Evolutionary conservation across 2,888 invertebrate species (phyloP).

Genomic region (Papilio demoleus): DNA sequence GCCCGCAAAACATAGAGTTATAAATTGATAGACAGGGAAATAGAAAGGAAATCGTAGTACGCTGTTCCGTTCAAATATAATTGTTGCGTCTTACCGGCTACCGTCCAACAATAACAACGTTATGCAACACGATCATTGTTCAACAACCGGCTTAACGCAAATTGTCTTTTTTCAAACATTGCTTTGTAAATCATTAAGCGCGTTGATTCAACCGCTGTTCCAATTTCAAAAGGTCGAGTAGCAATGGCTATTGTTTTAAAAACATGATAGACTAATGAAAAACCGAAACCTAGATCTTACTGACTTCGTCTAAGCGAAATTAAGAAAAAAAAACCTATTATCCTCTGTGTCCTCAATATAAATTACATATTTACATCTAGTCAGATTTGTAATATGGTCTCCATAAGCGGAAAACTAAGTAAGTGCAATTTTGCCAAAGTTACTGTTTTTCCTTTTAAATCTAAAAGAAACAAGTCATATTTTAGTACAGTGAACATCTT

Average conservation of each 20-base stretch:
- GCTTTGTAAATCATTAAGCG: slow-evolving; percentile 9
- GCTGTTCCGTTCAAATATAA: slow-evolving; percentile 26
- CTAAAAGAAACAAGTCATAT: too few species aligned
- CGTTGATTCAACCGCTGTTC: slow-evolving; percentile 25
- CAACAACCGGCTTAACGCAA: slow-evolving; percentile 28
- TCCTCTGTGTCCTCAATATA: too few species aligned
- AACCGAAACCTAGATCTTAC: background rate
- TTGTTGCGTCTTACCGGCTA: slow-evolving; percentile 34
- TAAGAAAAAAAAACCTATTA: too few species aligned
- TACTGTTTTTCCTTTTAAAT: too few species aligned
- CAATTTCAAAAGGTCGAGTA: slow-evolving; percentile 32
- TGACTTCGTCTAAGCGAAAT: too few species aligned
- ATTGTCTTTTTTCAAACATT: slow-evolving; percentile 35
- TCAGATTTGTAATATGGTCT: too few species aligned
- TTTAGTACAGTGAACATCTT: too few species aligned
- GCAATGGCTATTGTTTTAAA: background rate
- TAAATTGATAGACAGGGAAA: background rate
- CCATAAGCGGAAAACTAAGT: too few species aligned
- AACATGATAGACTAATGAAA: background rate
- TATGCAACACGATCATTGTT: slow-evolving; percentile 40
- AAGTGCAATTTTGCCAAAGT: too few species aligned
- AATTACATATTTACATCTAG: too few species aligned
- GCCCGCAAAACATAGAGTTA: background rate
- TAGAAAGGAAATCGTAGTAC: slow-evolving; percentile 25
- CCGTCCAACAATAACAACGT: slow-evolving; percentile 31